Evolutionary conservation across 2,113 vertebrate genomes (phyloP).

Genomic region (Oncorhynchus nerka): DNA sequence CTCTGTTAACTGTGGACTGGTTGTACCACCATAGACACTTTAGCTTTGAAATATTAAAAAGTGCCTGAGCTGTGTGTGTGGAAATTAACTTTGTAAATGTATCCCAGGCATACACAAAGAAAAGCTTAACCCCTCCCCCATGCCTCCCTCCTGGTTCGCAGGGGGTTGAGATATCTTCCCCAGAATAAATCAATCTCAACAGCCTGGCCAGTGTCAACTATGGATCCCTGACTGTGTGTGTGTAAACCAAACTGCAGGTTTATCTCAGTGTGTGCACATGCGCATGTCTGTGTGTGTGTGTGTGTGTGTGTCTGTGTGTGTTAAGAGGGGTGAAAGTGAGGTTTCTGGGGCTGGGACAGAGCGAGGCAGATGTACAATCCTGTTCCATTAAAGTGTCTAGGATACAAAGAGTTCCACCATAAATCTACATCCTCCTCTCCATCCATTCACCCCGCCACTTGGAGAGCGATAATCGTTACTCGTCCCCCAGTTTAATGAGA

Average conservation of each 20-base stretch:
- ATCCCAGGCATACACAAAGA: too few species aligned
- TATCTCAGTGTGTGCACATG: too few species aligned
- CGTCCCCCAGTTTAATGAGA: slow-evolving; percentile 25
- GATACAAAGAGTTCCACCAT: slow-evolving; percentile 38
- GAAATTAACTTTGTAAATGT: too few species aligned
- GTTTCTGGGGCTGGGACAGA: slow-evolving; percentile 4
- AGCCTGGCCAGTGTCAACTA: slow-evolving; percentile 16
- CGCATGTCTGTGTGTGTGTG: slow-evolving; percentile 5
- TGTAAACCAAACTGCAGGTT: not conserved
- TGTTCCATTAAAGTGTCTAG: slow-evolving; percentile 37
- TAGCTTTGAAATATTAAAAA: too few species aligned
- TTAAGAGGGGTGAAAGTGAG: slow-evolving; percentile 11
- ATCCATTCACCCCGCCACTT: slow-evolving; percentile 7
- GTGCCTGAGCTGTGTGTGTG: too few species aligned
- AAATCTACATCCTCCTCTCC: slow-evolving; percentile 40
- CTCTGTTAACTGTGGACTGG: too few species aligned
- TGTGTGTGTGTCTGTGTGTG: not conserved
- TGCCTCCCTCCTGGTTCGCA: not conserved
- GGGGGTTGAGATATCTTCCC: slow-evolving; percentile 31
- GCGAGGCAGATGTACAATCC: slow-evolving; percentile 35
- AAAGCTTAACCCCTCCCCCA: not conserved
- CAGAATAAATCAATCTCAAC: slow-evolving; percentile 42
- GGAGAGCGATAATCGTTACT: slow-evolving; percentile 20
- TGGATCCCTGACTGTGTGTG: slow-evolving; percentile 1
- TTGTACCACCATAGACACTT: too few species aligned